These are phyloP conservation scores for Boulengeromyrus knoepffleri DNA, from an alignment of 2,113 vertebrate genomes.

Conservation along the genomic window DNA sequence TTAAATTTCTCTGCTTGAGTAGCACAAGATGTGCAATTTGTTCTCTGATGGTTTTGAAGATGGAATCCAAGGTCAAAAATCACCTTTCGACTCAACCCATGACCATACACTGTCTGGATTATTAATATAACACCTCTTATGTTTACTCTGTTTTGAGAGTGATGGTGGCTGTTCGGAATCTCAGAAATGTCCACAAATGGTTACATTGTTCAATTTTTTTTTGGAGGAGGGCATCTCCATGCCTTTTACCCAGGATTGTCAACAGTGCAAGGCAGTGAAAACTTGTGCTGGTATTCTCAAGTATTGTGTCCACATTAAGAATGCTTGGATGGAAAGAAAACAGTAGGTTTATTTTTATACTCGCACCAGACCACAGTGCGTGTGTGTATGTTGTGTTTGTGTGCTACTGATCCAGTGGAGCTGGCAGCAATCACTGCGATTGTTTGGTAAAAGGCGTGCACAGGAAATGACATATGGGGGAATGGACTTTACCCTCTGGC, in stretches of 20 bases:
- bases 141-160: not conserved
- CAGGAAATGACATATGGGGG: conserved; percentile 9
- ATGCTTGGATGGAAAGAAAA: not conserved
- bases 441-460: conserved; percentile 9
- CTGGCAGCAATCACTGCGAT: conserved; percentile 1
- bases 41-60: not conserved
- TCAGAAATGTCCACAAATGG: not conserved
- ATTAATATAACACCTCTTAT: not conserved
- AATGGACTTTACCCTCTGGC: not conserved
- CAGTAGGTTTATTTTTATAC: not conserved
- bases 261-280: not conserved
- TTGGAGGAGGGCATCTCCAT: not conserved
- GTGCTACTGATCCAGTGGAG: not conserved
- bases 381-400: not conserved
- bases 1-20: not conserved
- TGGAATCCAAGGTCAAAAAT: not conserved
- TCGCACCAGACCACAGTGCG: not conserved
- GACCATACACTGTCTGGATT: not conserved
- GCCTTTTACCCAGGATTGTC: not conserved
- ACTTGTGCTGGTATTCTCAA: not conserved
- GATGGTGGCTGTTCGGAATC: not conserved
- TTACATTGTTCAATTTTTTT: not conserved
- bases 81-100: not conserved
- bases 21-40: not conserved
- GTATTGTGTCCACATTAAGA: not conserved